phyloP scores from a whole-genome alignment of 2,113 vertebrate genomes.

The Agelaius phoeniceus region DNA sequence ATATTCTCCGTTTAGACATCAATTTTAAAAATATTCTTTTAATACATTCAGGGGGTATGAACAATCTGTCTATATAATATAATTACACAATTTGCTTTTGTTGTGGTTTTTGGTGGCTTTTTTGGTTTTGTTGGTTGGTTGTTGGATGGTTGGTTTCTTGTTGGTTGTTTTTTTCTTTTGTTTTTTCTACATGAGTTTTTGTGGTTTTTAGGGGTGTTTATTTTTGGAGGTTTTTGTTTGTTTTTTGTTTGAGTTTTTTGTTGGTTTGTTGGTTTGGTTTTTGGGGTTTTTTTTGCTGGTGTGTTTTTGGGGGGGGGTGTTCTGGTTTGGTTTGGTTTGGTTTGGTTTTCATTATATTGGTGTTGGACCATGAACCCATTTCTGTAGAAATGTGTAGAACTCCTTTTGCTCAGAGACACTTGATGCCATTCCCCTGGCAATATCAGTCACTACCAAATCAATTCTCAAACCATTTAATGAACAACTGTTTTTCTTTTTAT shows the following conservation, averaged over 20 bases:
- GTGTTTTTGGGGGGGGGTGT: too few relatives aligned
- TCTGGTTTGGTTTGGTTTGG: not conserved
- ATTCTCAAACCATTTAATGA: not conserved
- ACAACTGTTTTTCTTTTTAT: accelerated
- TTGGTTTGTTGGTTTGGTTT: not conserved
- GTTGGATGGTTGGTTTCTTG: not conserved
- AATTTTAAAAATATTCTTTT: not conserved
- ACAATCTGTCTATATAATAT: not conserved
- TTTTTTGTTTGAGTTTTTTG: not conserved
- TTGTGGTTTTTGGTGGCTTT: accelerated
- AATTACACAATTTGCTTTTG: not conserved
- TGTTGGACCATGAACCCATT: accelerated
- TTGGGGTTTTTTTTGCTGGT: too few relatives aligned
- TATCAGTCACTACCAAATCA: not conserved
- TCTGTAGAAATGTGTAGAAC: not conserved
- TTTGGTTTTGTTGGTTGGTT: not conserved
- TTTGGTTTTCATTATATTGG: not conserved
- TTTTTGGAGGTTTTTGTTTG: not conserved
- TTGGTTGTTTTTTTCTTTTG: too few relatives aligned
- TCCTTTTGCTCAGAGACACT: not conserved
- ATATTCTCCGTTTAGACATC: not conserved
- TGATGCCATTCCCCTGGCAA: too few relatives aligned
- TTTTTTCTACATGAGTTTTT: not conserved
- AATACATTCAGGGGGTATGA: not conserved
- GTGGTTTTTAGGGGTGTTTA: not conserved